A percentile compares a stretch with the other conserved stretches of the same genome.
Conservation (phyloP, 2,113 vertebrate genomes). For the Marcusenius ussheri region DNA sequence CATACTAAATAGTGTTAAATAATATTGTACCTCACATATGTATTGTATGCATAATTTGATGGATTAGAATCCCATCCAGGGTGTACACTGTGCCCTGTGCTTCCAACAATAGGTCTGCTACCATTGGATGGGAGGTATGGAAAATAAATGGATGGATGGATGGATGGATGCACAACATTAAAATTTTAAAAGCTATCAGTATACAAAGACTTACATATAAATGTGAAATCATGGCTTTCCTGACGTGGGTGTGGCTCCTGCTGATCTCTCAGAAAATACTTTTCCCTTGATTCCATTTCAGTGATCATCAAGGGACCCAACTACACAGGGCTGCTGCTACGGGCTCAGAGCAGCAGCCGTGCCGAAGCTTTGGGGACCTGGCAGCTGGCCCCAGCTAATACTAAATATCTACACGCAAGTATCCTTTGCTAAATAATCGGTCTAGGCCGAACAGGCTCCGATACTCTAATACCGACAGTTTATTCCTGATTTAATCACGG, state of each 20-base stretch:
- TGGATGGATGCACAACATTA: neutral
- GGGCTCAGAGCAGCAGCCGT: slow-evolving; percentile 36
- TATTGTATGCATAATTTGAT: neutral
- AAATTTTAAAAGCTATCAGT: neutral
- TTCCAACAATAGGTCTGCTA: neutral
- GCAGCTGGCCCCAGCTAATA: slow-evolving; percentile 45
- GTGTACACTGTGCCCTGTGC: neutral
- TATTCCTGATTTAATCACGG: neutral
- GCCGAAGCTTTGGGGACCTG: slow-evolving; percentile 47
- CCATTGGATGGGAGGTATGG: neutral
- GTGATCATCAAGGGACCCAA: slow-evolving; percentile 53
- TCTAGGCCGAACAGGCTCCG: neutral
- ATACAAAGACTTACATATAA: neutral
- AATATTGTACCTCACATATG: neutral
- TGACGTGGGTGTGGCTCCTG: neutral
- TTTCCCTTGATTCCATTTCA: slow-evolving; percentile 26
- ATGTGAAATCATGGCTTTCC: neutral
- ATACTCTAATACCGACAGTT: neutral
- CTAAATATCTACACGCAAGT: slow-evolving; percentile 44
- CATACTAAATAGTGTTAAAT: neutral
- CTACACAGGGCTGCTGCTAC: slow-evolving; percentile 52
- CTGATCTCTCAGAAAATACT: neutral
- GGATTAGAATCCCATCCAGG: neutral
- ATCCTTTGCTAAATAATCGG: neutral
- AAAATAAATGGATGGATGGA: neutral